Conservation (phyloP, 2,797 vertebrate genomes). For the Heteromormyrus szaboi region DNA sequence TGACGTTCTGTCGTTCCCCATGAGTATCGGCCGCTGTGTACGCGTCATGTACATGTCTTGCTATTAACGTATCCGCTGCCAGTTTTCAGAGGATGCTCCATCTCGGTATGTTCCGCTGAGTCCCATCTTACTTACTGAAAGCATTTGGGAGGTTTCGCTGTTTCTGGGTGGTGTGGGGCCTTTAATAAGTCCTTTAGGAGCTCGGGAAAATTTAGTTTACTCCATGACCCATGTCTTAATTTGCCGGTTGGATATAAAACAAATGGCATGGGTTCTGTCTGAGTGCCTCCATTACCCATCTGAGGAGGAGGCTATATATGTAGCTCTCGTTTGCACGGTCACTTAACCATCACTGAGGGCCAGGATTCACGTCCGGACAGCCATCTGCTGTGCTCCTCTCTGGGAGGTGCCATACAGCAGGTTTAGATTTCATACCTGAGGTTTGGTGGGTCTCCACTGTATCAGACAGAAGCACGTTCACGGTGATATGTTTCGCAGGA, state of each 20-base stretch:
- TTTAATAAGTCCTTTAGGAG: not conserved
- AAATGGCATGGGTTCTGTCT: constrained; percentile 3
- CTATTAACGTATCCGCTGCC: not conserved
- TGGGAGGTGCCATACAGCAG: not conserved
- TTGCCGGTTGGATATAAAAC: not conserved
- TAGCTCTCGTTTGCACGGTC: not conserved
- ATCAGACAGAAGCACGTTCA: not conserved
- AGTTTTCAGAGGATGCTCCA: not conserved
- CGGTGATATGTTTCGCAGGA: not conserved
- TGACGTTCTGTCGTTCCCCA: not conserved
- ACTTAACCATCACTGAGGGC: not conserved
- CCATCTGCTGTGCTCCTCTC: not conserved
- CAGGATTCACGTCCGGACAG: not conserved
- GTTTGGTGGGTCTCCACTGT: not conserved
- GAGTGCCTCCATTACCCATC: not conserved
- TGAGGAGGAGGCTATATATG: not conserved
- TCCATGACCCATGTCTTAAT: constrained; percentile 11
- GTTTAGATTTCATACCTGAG: not conserved
- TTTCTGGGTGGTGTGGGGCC: not conserved
- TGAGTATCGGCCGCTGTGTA: not conserved
- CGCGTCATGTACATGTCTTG: not conserved
- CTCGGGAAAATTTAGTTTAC: constrained; percentile 11
- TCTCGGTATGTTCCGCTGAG: not conserved
- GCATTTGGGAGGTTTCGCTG: not conserved
- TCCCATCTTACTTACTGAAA: not conserved